A percentile compares a stretch with the other conserved stretches of the same genome.
Evolutionary conservation across 2,113 vertebrate species (phyloP).

Genomic region (Xiphias gladius): DNA sequence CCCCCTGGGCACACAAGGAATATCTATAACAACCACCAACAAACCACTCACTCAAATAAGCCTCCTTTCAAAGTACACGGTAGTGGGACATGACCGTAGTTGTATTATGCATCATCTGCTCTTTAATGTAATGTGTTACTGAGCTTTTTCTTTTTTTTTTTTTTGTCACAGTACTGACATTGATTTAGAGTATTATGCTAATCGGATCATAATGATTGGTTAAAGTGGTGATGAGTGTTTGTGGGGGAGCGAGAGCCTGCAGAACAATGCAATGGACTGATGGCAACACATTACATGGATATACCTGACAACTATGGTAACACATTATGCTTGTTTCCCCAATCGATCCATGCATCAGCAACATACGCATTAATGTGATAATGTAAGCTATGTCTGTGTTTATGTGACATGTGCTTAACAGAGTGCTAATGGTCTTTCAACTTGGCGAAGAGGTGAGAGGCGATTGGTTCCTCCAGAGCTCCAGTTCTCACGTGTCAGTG

Average conservation of each 20-base stretch:
- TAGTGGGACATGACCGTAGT: background rate
- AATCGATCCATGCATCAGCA: background rate
- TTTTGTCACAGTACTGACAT: slow-evolving; percentile 17
- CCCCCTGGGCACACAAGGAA: background rate
- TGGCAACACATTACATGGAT: background rate
- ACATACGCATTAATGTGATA: background rate
- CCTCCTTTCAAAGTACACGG: background rate
- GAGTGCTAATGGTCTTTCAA: background rate
- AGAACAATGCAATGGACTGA: background rate
- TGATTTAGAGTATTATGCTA: slow-evolving; percentile 43
- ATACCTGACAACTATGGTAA: background rate
- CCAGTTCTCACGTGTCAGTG: background rate
- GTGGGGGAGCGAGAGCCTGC: background rate
- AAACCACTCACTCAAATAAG: slow-evolving; percentile 11
- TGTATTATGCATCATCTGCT: slow-evolving; percentile 1
- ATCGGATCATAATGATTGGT: slow-evolving; percentile 45
- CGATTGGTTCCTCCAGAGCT: background rate
- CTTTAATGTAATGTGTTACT: slow-evolving; percentile 7
- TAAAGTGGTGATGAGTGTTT: background rate
- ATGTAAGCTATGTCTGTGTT: background rate
- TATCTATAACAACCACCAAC: slow-evolving; percentile 30
- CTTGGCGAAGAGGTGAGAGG: background rate
- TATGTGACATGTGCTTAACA: background rate
- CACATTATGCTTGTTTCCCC: background rate
- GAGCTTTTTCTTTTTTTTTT: slow-evolving; percentile 11